These are phyloP conservation scores for Drosophila aldrichi DNA, from an alignment of 2,888 invertebrate genomes.

Conservation along the genomic window DNA sequence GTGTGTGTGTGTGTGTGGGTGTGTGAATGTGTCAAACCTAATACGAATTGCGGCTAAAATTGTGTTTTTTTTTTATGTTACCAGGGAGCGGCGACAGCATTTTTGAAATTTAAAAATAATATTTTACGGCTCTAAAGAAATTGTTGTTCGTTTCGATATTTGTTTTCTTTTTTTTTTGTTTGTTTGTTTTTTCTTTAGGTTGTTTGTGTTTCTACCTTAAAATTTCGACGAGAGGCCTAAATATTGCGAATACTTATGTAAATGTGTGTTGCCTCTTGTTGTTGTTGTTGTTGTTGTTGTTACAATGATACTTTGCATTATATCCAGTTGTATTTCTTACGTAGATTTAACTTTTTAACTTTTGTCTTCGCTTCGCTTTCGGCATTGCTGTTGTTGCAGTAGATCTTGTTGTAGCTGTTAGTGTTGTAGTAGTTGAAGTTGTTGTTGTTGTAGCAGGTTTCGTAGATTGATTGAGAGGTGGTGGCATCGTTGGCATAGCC, in stretches of 20 bases:
- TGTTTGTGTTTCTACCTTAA: constrained; percentile 13
- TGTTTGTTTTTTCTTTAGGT: constrained; percentile 9
- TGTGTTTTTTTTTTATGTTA: constrained; percentile 22
- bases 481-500: constrained; percentile 68
- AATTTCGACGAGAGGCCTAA: constrained; percentile 53
- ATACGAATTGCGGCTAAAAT: constrained; percentile 45
- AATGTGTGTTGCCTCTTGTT: constrained; percentile 42
- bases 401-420: constrained; percentile 39
- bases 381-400: constrained; percentile 53
- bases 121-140: constrained; percentile 62
- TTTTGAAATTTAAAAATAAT: constrained; percentile 68
- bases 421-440: constrained; percentile 36
- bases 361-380: constrained; percentile 68
- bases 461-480: constrained; percentile 55
- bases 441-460: constrained; percentile 55
- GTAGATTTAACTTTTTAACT: constrained; percentile 75
- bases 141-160: constrained; percentile 84
- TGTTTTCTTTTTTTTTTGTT: not conserved
- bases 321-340: constrained; percentile 74
- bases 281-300: constrained; percentile 1
- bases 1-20: constrained; percentile 14
- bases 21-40: constrained; percentile 36
- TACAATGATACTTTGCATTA: constrained; percentile 41
- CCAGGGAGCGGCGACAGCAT: constrained; percentile 32
- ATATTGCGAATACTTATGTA: constrained; percentile 36